phyloP scores from a whole-genome alignment of 2,113 vertebrate species.

The Vombatus ursinus region DNA sequence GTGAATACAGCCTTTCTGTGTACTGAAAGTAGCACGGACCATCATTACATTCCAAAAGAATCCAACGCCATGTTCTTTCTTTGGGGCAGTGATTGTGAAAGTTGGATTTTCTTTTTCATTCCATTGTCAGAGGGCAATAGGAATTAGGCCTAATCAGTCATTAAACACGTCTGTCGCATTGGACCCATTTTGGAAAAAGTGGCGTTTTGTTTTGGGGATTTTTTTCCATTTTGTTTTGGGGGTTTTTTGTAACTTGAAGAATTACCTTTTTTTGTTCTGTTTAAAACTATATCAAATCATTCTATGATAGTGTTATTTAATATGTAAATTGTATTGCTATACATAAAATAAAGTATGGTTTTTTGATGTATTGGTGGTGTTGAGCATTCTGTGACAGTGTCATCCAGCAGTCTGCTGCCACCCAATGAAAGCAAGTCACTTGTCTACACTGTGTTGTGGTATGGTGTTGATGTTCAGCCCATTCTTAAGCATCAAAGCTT shows the following conservation, averaged over 20 bases:
- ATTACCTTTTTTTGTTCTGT: constrained; percentile 90
- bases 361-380: constrained; percentile 92
- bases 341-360: constrained; percentile 99
- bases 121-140: constrained; percentile 89
- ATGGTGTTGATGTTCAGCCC: background rate
- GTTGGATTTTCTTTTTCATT: constrained; percentile 83
- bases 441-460: background rate
- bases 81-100: constrained; percentile 93
- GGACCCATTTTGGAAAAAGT: constrained; percentile 85
- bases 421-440: constrained; percentile 1
- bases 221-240: constrained; percentile 77
- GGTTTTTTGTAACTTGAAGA: constrained; percentile 91
- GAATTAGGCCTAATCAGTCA: constrained; percentile 88
- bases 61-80: constrained; percentile 84
- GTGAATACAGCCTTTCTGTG: constrained; percentile 87
- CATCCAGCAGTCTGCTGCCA: background rate
- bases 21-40: constrained; percentile 84
- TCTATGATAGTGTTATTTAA: constrained; percentile 99
- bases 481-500: background rate
- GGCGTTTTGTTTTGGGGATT: constrained; percentile 78
- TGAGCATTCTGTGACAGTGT: constrained; percentile 59
- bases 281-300: constrained; percentile 97
- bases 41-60: constrained; percentile 86
- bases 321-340: constrained; percentile 99
- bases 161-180: constrained; percentile 86